Evolutionary conservation across 2,797 vertebrate species (phyloP), one percentile per base, ranked within the genome.

Genomic region (Poeciliopsis presidionis): DNA sequence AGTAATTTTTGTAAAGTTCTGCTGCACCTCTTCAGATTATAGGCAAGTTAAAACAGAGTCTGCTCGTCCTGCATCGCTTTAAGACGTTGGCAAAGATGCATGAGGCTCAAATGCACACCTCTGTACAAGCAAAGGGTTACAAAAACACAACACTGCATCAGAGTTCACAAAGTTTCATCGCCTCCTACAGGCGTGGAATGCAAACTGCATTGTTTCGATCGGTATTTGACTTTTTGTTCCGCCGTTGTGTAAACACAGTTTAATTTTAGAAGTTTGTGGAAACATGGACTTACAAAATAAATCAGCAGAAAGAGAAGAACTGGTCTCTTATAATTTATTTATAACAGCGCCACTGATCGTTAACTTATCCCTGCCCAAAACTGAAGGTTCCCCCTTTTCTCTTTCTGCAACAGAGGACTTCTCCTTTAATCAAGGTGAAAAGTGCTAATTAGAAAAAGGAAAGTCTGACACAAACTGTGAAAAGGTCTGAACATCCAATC

Each of bases 381-480:
- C 20, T 47, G 25, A 36, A 76, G 81, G 57, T 25, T 25, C 8
- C 72, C 39, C 67, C 14, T 43, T 70, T 36, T 57, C 59, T 74
- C 30, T 74, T 39, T 80, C 61, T 41, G 36, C 30, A 80, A 75
- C 51, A 70, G n/a, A 55, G 74, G 8, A 77, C 72, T 30, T 83
- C 76, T 43, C 72, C 84, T 81, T 81, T 86, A 82, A 86, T 90
- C 74, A 80, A 80, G 59, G 53, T 76, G 76, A 87, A 81, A 81
- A 6, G 72, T 63, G 63, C 78, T 81, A 88, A 88, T 83, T 84
- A 83, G 69, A 83, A 47, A 80, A 36, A 70, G 12, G 33, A 33
- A 74, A 72, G 65, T 47, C 1, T 2, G 73, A 83, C n/a, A 87
- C 76, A 74, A 67, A 76, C 53, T 61, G 47, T 69, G 13, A 75